Conservation (phyloP, 2,797 vertebrate genomes). For the Balearica regulorum region DNA sequence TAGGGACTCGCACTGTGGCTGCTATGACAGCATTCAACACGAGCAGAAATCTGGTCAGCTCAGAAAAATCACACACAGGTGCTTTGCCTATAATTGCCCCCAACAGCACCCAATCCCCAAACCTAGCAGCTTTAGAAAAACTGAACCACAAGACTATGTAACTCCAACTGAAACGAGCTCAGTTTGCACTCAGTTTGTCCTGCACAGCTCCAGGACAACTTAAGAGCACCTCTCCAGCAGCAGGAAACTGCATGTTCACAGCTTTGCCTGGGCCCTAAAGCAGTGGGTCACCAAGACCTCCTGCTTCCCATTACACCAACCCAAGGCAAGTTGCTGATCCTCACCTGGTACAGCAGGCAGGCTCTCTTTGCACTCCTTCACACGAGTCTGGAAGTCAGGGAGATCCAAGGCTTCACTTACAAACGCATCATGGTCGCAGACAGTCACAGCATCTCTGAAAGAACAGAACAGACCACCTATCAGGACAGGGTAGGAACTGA, state of each 20-base stretch:
- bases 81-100: not conserved
- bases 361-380: slow-evolving; percentile 78
- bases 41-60: not conserved
- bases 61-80: not conserved
- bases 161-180: not conserved
- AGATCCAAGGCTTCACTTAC: slow-evolving; percentile 85
- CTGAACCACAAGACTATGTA: not conserved
- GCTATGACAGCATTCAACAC: not conserved
- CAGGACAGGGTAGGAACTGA: not conserved
- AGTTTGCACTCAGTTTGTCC: not conserved
- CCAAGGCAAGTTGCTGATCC: not conserved
- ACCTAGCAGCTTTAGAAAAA: not conserved
- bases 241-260: not conserved
- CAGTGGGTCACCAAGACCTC: not conserved
- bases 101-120: not conserved
- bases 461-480: not conserved
- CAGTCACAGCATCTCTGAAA: slow-evolving; percentile 83
- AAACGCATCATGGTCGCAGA: slow-evolving; percentile 78
- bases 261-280: not conserved
- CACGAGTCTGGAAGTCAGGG: slow-evolving; percentile 81
- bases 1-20: not conserved
- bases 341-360: not conserved
- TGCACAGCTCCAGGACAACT: not conserved
- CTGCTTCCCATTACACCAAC: not conserved
- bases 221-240: not conserved